Base-by-base conservation (phyloP, 2,797 vertebrate species). In the Sebastes matsubarae region DNA sequence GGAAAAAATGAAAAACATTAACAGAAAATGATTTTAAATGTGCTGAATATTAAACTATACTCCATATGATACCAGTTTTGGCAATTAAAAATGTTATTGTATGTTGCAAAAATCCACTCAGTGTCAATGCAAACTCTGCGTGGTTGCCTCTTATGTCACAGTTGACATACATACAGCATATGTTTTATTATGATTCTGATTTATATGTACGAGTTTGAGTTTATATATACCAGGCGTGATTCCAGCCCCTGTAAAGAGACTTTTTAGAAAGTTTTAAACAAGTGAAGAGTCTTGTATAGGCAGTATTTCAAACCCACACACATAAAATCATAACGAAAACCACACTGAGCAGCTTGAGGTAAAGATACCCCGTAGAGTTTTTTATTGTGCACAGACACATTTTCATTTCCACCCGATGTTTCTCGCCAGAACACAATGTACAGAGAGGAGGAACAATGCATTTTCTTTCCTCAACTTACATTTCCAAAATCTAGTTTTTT, bases 351-450 rank as follows among this genome's bases (percentile, higher is more conserved):
- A 46, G 32, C 50, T 29, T 11, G 24, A 63, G 14, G 38, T 73
- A 10, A 61, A 77, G 11, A 14, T 4, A 7, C 11, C 72, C 52
- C 57, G 42, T 58, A 29, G 67, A 69, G 22, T 57, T 73, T 75
- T 80, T 80, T 54, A 73, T 73, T 52, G 18, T 38, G 22, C 63
- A 55, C 24, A 20, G n/a, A 27, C 74, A 64, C 30, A 57, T 65
- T 72, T 68, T 58, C 12, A 70, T 63, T 75, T 70, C 18, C 18
- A 34, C 3, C 20, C 11, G 22, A 67, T 38, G 34, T 58, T 70
- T 83, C 63, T 68, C 54, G 27, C 58, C 59, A 75, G 65, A 77
- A 79, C 72, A 76, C 52, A 66, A 52, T 61, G 72, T 68, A 59
- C 46, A 70, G 27, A 64, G 38, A 42, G 38, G 38, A 42, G 38